Conservation (phyloP, 2,888 invertebrate species). For the Chrysotoxum bicinctum region DNA sequence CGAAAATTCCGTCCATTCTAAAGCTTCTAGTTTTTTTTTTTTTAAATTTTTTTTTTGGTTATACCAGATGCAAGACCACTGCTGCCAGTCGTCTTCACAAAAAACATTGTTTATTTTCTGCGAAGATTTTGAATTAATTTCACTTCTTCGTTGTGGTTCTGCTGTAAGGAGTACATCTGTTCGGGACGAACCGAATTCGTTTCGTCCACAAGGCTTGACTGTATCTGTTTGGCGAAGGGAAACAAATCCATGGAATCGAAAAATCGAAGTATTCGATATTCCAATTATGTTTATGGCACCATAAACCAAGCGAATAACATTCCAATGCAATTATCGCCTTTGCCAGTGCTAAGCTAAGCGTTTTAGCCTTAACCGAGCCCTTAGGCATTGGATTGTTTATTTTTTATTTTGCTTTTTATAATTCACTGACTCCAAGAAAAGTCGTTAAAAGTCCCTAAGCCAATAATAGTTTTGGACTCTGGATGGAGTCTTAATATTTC, state of each 20-base stretch:
- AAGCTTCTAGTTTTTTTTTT: conserved; percentile 63
- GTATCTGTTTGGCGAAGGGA: conserved; percentile 11
- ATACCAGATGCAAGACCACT: background rate
- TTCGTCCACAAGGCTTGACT: conserved; percentile 20
- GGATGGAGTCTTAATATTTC: conserved; percentile 26
- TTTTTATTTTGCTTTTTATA: conserved; percentile 21
- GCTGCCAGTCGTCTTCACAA: conserved; percentile 19
- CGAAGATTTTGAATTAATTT: conserved; percentile 23
- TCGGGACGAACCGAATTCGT: conserved; percentile 44
- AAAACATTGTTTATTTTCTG: conserved; percentile 44
- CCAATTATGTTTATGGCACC: conserved; percentile 72
- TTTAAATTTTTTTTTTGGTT: conserved; percentile 40
- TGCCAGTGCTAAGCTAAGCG: conserved; percentile 47
- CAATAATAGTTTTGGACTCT: conserved; percentile 63
- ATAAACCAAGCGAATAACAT: conserved; percentile 70
- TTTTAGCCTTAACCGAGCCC: conserved; percentile 44
- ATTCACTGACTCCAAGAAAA: conserved; percentile 24
- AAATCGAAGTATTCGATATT: conserved; percentile 70
- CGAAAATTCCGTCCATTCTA: conserved; percentile 39
- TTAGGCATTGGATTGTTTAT: conserved; percentile 60
- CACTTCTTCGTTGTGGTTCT: conserved; percentile 33
- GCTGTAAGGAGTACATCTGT: background rate
- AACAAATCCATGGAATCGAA: conserved; percentile 39
- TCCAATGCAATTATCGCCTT: conserved; percentile 70
- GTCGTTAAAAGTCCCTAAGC: conserved; percentile 66